Conservation (phyloP, 2,888 invertebrate genomes). For the Frankliniella intonsa region DNA sequence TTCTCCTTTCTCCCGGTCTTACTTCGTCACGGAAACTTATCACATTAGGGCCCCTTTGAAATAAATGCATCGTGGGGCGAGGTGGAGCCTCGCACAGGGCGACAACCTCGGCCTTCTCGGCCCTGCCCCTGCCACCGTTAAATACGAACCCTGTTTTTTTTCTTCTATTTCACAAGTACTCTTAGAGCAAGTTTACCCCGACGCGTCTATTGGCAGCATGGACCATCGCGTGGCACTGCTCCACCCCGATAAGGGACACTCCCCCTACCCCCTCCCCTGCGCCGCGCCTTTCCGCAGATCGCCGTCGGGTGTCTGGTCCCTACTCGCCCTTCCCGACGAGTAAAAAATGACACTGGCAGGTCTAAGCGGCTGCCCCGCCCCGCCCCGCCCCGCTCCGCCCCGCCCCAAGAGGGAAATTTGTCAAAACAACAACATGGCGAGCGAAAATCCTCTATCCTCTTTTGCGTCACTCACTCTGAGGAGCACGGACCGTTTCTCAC, state of each 20-base stretch:
- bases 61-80: conserved; percentile 10
- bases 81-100: neutral
- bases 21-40: conserved; percentile 20
- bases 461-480: conserved; percentile 12
- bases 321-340: neutral
- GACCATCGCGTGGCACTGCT: neutral
- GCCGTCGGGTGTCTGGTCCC: neutral
- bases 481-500: no score
- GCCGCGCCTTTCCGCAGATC: neutral
- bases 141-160: no score
- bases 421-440: conserved; percentile 22
- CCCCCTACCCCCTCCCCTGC: neutral
- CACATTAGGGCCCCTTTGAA: conserved; percentile 20
- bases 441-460: conserved; percentile 9
- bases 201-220: no score
- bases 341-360: neutral
- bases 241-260: neutral
- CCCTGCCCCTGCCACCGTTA: neutral
- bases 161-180: no score
- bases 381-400: neutral
- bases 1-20: neutral
- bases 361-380: neutral
- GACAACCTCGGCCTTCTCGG: neutral
- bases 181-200: no score
- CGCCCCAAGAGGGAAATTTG: conserved; percentile 7